A percentile compares a stretch with the other conserved stretches of the same genome.
Conservation (phyloP, 2,888 invertebrate species). For the Scrobipalpa costella region DNA sequence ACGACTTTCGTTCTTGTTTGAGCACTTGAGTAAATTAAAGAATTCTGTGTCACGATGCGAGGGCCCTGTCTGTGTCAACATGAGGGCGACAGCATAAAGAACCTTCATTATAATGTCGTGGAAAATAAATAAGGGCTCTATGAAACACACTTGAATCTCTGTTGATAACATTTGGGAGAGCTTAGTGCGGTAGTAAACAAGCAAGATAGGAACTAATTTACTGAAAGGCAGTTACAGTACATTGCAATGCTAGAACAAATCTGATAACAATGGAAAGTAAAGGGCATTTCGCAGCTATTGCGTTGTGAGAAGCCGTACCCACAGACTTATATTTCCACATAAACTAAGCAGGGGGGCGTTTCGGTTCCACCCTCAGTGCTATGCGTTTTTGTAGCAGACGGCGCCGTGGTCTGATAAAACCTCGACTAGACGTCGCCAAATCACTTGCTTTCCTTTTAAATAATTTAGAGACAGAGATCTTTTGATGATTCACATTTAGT, state of each 20-base stretch:
- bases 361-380: slow-evolving; percentile 24
- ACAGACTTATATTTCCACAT: slow-evolving; percentile 10
- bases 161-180: not conserved
- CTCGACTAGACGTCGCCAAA: slow-evolving; percentile 35
- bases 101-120: slow-evolving; percentile 14
- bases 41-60: slow-evolving; percentile 19
- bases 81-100: slow-evolving; percentile 12
- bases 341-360: not conserved
- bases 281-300: not conserved
- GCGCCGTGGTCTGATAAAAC: slow-evolving; percentile 34
- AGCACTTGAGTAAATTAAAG: slow-evolving; percentile 28
- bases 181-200: not conserved
- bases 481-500: not conserved
- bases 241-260: not conserved
- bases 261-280: slow-evolving; percentile 12
- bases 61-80: slow-evolving; percentile 24
- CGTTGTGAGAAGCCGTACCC: slow-evolving; percentile 1
- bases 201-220: slow-evolving; percentile 2
- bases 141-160: not conserved
- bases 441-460: not conserved
- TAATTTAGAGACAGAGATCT: not conserved
- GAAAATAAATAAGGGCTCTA: slow-evolving; percentile 14
- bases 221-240: not conserved
- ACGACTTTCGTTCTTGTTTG: slow-evolving; percentile 22
- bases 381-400: slow-evolving; percentile 32